These are phyloP conservation scores for Clostera curtula DNA, from an alignment of 2,888 invertebrate genomes.

Conservation along the genomic window DNA sequence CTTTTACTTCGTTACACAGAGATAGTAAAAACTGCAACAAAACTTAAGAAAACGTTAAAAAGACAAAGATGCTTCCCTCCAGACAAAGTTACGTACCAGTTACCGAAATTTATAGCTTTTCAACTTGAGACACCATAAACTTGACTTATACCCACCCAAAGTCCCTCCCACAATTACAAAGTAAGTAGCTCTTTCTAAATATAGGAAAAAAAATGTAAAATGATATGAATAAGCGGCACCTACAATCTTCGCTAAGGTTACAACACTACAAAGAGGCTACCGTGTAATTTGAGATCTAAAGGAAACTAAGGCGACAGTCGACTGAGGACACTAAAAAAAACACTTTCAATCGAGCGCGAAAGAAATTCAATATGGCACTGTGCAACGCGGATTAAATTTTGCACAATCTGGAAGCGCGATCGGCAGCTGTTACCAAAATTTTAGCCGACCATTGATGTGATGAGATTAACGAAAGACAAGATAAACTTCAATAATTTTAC, in stretches of 20 bases:
- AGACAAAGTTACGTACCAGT: constrained; percentile 21
- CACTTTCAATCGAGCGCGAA: constrained; percentile 59
- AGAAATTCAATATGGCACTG: constrained; percentile 67
- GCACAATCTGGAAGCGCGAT: constrained; percentile 58
- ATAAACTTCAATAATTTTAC: constrained; percentile 34
- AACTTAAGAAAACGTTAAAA: constrained; percentile 12
- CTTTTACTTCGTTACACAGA: too few species aligned
- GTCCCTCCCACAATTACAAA: constrained; percentile 48
- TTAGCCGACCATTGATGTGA: constrained; percentile 48
- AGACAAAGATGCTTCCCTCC: constrained; percentile 13
- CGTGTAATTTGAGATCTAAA: constrained; percentile 63
- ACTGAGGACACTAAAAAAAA: constrained; percentile 58
- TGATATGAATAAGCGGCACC: constrained; percentile 49
- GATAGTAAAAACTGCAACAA: constrained; percentile 14
- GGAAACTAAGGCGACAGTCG: constrained; percentile 67
- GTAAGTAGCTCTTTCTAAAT: constrained; percentile 29
- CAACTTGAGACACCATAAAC: constrained; percentile 34
- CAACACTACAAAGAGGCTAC: constrained; percentile 61
- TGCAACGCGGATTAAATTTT: constrained; percentile 68
- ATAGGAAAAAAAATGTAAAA: constrained; percentile 35
- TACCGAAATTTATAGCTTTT: constrained; percentile 22
- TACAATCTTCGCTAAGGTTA: constrained; percentile 44
- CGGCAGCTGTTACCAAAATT: constrained; percentile 65
- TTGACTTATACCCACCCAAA: constrained; percentile 50
- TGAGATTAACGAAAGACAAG: constrained; percentile 38